A percentile compares a stretch with the other conserved stretches of the same genome.
phyloP scores from a whole-genome alignment of 1,140 invertebrate species.

The Drosophila leontia region DNA sequence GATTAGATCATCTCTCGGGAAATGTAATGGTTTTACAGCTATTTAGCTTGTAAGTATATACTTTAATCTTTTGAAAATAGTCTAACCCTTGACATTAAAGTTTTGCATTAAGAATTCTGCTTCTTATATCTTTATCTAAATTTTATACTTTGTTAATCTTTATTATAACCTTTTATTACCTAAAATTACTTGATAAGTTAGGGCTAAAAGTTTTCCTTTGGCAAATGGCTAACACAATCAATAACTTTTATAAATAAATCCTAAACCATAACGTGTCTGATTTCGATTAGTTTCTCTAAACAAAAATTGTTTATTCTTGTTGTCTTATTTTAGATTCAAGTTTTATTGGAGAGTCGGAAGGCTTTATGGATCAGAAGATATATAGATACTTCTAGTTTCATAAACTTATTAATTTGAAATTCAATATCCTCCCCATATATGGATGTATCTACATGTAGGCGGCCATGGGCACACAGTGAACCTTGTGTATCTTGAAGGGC shows the following conservation, averaged over 20 bases:
- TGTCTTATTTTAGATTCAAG: neutral
- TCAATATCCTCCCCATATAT: neutral
- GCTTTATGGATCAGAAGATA: neutral
- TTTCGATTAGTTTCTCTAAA: too few relatives aligned
- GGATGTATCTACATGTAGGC: neutral
- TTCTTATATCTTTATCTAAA: neutral
- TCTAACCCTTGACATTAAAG: neutral
- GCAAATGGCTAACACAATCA: too few relatives aligned
- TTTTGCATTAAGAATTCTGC: neutral
- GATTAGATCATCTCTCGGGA: constrained; percentile 10
- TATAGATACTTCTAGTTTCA: neutral
- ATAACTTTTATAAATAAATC: too few relatives aligned
- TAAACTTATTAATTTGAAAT: neutral
- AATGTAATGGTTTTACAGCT: neutral
- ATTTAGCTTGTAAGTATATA: too few relatives aligned
- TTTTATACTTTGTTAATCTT: neutral
- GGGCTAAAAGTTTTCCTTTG: too few relatives aligned
- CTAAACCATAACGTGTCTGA: too few relatives aligned
- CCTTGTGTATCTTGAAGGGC: constrained; percentile 46
- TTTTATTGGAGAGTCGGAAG: neutral
- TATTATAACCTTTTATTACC: neutral
- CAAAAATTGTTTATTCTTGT: neutral
- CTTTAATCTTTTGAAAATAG: neutral
- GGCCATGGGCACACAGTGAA: constrained; percentile 29
- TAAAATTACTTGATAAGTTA: too few relatives aligned